Evolutionary conservation across 2,797 vertebrate species (phyloP).

Genomic region (Danio aesculapii): DNA sequence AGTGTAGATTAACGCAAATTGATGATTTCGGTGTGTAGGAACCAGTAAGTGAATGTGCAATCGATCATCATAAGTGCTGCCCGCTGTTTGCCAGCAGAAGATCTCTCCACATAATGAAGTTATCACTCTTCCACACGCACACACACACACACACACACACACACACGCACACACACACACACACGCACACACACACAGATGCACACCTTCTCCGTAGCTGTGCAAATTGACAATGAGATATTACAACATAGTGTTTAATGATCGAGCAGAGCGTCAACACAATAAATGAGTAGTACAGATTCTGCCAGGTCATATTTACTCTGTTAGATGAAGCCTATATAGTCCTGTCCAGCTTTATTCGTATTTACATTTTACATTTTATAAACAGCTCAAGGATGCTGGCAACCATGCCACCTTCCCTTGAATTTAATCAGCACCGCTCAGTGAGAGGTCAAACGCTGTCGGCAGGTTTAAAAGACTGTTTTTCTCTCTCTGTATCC

Average conservation of each 20-base stretch:
- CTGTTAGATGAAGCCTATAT: neutral
- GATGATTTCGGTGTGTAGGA: neutral
- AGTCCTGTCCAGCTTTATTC: neutral
- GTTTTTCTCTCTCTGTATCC: conserved; percentile 3
- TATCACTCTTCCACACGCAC: neutral
- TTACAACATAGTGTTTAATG: conserved; percentile 23
- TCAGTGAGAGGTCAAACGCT: conserved; percentile 28
- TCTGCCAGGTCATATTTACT: conserved; percentile 2
- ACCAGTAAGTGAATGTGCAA: conserved; percentile 1
- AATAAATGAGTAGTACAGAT: conserved; percentile 6
- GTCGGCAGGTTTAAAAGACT: neutral
- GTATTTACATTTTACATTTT: neutral
- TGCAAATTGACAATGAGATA: conserved; percentile 2
- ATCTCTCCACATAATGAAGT: conserved; percentile 30
- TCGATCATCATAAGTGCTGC: conserved; percentile 2
- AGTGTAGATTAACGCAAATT: neutral
- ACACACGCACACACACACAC: neutral
- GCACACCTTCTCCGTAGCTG: neutral
- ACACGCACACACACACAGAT: neutral
- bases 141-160: neutral
- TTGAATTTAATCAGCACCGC: conserved; percentile 30
- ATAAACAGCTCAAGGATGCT: conserved; percentile 6
- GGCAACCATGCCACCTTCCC: neutral
- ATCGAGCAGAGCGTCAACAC: neutral
- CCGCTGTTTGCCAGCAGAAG: conserved; percentile 25